Base-by-base conservation (phyloP, 2,888 invertebrate genomes). In the Graphium colonna region DNA sequence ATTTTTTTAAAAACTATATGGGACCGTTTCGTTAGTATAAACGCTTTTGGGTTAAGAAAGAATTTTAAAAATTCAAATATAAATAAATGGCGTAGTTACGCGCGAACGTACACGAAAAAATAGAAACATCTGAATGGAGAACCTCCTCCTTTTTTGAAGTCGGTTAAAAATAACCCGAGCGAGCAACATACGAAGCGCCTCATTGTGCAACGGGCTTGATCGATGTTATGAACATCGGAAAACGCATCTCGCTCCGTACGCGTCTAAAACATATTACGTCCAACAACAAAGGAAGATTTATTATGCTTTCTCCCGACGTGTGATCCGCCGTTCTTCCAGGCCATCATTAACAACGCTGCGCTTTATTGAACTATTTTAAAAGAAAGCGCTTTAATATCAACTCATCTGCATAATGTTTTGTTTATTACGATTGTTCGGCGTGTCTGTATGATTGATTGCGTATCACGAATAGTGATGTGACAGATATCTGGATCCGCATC, bases 241-340 rank as follows among this genome's bases (percentile, higher is more conserved):
- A 41, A 49, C 49, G 46, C 21, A 44, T 61, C 56, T 57, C 58
- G 60, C 59, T 33, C 60, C 60, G 28, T 36, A 58, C 41, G 59
- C 59, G 67, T 69, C 69, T 66, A 61, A 68, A 67, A 69, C 65
- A 62, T 64, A 72, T 73, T 71, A 75, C 71, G 70, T 61, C 67
- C 62, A 64, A 71, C 68, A 75, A 82, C 79, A 84, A 82, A 81
- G 72, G 79, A 79, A 76, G 80, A 85, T 85, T 78, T 72, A 85
- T 83, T 41, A 62, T 69, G 69, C 71, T 77, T 74, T 69, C 75
- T 75, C 72, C 67, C 73, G 78, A 74, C 75, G 69, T 64, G 71
- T 77, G 79, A 75, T 73, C 73, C 70, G 65, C 61, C 66, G 67
- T 65, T 73, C 71, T 66, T 71, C 71, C 71, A 72, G 69, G 65